Evolutionary conservation across 1,140 invertebrate species (phyloP).

Genomic region (Drosophila chauvacae): DNA sequence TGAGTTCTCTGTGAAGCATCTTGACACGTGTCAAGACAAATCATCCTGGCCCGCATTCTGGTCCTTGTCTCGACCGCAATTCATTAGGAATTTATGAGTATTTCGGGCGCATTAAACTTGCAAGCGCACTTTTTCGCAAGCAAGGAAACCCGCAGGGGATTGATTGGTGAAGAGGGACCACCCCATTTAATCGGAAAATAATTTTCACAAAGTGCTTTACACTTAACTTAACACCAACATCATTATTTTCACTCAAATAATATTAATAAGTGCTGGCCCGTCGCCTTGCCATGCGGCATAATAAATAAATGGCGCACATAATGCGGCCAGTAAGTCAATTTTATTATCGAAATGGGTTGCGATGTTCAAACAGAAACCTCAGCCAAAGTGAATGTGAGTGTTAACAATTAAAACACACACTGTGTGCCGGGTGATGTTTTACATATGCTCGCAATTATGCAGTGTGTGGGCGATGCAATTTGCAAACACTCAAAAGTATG

Average conservation of each 20-base stretch:
- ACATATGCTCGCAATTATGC: constrained; percentile 68
- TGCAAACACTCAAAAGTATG: constrained; percentile 78
- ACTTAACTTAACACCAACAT: constrained; percentile 74
- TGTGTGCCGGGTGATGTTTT: constrained; percentile 24
- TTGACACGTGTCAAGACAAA: constrained; percentile 77
- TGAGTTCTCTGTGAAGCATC: constrained; percentile 66
- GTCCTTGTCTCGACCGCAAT: constrained; percentile 33
- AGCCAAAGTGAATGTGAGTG: constrained; percentile 36
- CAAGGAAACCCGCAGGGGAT: neutral
- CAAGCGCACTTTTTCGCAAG: constrained; percentile 8
- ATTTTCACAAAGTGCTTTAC: constrained; percentile 75
- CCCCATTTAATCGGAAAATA: constrained; percentile 64
- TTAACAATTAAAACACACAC: constrained; percentile 64
- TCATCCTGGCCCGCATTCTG: constrained; percentile 10
- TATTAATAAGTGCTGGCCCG: constrained; percentile 59
- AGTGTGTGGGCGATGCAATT: constrained; percentile 56
- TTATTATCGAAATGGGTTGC: constrained; percentile 73
- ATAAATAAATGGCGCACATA: constrained; percentile 73
- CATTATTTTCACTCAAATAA: constrained; percentile 76
- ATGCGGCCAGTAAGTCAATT: constrained; percentile 77
- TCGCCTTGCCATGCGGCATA: constrained; percentile 28
- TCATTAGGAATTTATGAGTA: constrained; percentile 58
- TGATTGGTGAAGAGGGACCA: neutral
- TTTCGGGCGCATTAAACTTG: constrained; percentile 35
- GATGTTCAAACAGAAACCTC: constrained; percentile 61